phyloP scores from a whole-genome alignment of 2,113 vertebrate genomes.

The Notothenia coriiceps region DNA sequence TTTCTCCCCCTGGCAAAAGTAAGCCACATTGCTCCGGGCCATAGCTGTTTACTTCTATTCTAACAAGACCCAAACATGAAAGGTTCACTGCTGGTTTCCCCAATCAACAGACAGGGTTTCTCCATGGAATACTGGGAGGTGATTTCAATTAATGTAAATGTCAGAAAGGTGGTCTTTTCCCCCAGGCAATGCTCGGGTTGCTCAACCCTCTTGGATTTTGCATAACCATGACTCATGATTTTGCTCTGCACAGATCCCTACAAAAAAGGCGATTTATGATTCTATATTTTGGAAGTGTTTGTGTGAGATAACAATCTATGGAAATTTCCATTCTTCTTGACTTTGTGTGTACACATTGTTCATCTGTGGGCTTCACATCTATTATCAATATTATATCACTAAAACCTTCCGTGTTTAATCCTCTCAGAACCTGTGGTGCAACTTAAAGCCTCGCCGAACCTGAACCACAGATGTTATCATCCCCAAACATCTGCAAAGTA shows the following conservation, averaged over 20 bases:
- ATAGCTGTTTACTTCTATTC: conserved; percentile 3
- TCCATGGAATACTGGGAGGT: conserved; percentile 8
- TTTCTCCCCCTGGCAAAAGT: background rate
- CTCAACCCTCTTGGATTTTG: conserved; percentile 1
- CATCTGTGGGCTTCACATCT: background rate
- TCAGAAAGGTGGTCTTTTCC: background rate
- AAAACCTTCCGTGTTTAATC: background rate
- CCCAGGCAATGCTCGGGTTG: background rate
- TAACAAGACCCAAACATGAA: conserved; percentile 10
- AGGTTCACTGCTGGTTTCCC: conserved; percentile 2
- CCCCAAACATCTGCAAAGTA: conserved; percentile 66
- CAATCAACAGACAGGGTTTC: conserved; percentile 11
- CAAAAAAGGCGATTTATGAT: background rate
- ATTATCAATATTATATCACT: background rate
- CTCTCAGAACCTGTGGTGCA: conserved; percentile 34
- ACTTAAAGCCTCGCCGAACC: conserved; percentile 28
- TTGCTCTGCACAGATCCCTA: background rate
- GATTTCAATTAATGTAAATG: conserved; percentile 22
- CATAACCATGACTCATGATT: background rate
- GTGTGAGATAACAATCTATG: background rate
- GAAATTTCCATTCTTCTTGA: background rate
- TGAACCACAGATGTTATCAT: conserved; percentile 60
- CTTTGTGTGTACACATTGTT: background rate
- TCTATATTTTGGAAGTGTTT: background rate
- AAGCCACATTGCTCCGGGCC: conserved; percentile 21